Percentiles rank a stretch among this genome's conserved stretches.
phyloP scores from a whole-genome alignment of 2,888 invertebrate genomes.

The Oligia strigilis region DNA sequence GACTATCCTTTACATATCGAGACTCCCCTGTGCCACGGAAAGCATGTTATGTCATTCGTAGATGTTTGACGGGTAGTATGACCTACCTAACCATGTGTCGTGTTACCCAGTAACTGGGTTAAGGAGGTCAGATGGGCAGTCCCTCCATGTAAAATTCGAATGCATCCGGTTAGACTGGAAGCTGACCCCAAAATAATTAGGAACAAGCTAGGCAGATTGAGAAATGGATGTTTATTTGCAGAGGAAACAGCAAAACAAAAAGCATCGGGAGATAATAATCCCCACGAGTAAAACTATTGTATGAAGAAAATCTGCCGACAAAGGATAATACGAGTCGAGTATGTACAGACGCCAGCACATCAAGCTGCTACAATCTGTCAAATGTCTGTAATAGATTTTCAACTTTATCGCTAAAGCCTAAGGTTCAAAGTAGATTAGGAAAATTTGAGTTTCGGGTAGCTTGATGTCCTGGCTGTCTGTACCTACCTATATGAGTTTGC shows the following conservation, averaged over 20 bases:
- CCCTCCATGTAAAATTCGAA: not conserved
- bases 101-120: no score
- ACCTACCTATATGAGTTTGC: conserved; percentile 12
- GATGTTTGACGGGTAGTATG: no score
- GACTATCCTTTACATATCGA: no score
- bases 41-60: no score
- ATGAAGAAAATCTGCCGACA: conserved; percentile 9
- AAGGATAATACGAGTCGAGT: conserved; percentile 15
- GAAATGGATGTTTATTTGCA: not conserved
- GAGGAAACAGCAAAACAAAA: not conserved
- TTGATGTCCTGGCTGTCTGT: no score
- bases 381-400: no score
- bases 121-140: not conserved
- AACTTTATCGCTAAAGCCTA: no score
- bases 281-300: not conserved
- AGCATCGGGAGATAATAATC: not conserved
- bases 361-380: no score
- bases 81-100: no score
- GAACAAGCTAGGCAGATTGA: not conserved
- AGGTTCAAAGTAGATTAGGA: no score
- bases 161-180: not conserved
- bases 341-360: not conserved
- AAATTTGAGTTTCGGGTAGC: no score
- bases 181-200: not conserved
- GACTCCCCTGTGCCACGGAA: no score